Conservation (phyloP, 2,797 vertebrate genomes). For the Amblyopsis hoosieri region DNA sequence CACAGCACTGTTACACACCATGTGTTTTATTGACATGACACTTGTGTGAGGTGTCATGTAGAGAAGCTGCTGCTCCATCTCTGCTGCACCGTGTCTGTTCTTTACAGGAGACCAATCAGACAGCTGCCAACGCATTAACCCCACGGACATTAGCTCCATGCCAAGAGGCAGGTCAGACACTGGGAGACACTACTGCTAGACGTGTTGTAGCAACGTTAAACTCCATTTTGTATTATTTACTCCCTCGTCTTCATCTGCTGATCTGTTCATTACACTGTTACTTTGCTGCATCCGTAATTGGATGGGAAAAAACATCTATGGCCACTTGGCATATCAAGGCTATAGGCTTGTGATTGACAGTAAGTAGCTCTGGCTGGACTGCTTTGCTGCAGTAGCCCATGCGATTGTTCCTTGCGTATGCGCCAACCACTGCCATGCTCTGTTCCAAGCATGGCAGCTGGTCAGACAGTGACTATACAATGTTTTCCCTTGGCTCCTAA, state of each 20-base stretch:
- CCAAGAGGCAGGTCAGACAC: conserved; percentile 12
- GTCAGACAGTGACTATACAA: conserved; percentile 38
- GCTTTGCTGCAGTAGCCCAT: conserved; percentile 30
- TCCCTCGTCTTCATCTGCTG: not conserved
- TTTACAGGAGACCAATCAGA: conserved; percentile 41
- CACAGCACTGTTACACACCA: conserved; percentile 7
- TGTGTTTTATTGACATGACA: conserved; percentile 19
- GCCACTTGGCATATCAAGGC: not conserved
- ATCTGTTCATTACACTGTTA: not conserved
- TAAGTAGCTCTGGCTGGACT: conserved; percentile 25
- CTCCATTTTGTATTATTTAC: not conserved
- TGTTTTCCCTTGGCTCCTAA: conserved; percentile 29
- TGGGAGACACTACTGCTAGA: not conserved
- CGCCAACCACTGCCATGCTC: conserved; percentile 46
- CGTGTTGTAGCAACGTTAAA: not conserved
- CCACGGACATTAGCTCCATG: conserved; percentile 31
- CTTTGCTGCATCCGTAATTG: too few species aligned
- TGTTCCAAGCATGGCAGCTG: conserved; percentile 36
- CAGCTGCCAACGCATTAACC: conserved; percentile 39
- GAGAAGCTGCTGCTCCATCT: conserved; percentile 31
- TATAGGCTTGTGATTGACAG: conserved; percentile 37
- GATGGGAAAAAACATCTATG: too few species aligned
- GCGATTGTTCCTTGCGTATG: conserved; percentile 38
- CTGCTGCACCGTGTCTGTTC: conserved; percentile 22
- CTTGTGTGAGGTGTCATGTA: conserved; percentile 24